phyloP scores from a whole-genome alignment of 2,888 invertebrate genomes.

The Uropetala carovei region DNA sequence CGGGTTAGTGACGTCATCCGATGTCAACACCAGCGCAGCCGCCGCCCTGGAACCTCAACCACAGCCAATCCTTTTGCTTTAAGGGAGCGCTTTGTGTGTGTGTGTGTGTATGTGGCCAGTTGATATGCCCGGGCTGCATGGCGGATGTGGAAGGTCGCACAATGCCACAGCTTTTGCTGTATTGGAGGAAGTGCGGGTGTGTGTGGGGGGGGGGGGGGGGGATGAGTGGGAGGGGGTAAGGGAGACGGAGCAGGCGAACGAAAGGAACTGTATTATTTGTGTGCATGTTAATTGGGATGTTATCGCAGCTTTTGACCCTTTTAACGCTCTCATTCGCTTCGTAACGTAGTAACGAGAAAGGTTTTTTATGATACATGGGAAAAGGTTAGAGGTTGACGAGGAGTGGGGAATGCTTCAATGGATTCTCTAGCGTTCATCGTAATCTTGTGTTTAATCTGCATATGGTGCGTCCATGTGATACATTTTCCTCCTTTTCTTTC shows the following conservation, averaged over 20 bases:
- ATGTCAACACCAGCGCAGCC: conserved; percentile 54
- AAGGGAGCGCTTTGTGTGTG: conserved; percentile 14
- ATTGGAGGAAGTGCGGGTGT: neutral
- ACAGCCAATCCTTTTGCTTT: conserved; percentile 30
- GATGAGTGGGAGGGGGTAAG: neutral
- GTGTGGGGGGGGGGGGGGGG: neutral
- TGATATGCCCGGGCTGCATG: conserved; percentile 25
- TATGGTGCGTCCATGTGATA: no score
- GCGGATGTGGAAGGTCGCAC: conserved; percentile 7
- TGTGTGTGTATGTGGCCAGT: conserved; percentile 35
- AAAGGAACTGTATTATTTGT: conserved; percentile 49
- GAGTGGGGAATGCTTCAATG: neutral
- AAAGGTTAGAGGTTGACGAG: neutral
- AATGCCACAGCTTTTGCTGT: conserved; percentile 22
- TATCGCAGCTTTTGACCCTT: neutral
- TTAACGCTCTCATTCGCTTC: neutral
- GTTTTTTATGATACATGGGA: neutral
- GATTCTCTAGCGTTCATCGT: no score
- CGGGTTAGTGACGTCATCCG: conserved; percentile 50
- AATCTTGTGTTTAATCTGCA: no score
- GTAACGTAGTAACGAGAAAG: neutral
- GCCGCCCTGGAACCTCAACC: conserved; percentile 1
- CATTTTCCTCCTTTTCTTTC: no score
- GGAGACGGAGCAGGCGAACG: neutral
- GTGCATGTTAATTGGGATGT: conserved; percentile 37